Evolutionary conservation across 2,113 vertebrate genomes (phyloP).

Genomic region (Hippocampus comes): DNA sequence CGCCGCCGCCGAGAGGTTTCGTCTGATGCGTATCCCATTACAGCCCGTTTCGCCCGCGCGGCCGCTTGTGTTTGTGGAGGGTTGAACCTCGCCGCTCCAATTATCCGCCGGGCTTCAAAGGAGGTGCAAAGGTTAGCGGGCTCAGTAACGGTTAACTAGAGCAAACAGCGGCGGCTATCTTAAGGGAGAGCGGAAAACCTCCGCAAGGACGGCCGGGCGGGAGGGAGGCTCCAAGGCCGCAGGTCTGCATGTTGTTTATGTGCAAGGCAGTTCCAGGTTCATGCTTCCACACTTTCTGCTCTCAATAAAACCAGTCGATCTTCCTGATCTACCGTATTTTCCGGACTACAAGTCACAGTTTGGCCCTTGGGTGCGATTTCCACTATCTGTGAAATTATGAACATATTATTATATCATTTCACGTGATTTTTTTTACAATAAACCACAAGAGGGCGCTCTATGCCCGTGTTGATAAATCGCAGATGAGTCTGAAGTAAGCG

Average conservation of each 20-base stretch:
- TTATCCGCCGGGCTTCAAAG: constrained; percentile 37
- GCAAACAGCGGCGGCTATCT: constrained; percentile 42
- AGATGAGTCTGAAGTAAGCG: too few species aligned
- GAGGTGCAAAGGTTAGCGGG: constrained; percentile 36
- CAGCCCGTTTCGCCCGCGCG: neutral
- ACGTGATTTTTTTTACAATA: too few species aligned
- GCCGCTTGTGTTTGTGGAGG: constrained; percentile 20
- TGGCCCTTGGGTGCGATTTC: too few species aligned
- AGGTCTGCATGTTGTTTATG: neutral
- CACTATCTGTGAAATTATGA: too few species aligned
- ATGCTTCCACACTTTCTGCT: too few species aligned
- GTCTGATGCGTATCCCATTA: constrained; percentile 8
- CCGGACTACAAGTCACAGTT: too few species aligned
- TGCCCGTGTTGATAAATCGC: too few species aligned
- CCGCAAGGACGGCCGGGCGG: constrained; percentile 9
- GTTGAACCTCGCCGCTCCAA: constrained; percentile 26
- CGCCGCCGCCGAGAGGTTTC: neutral
- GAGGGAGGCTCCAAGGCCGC: neutral
- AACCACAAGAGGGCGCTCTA: too few species aligned
- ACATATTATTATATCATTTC: too few species aligned
- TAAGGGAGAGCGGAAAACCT: constrained; percentile 43
- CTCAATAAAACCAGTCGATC: too few species aligned
- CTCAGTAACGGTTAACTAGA: constrained; percentile 42
- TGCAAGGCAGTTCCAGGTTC: neutral
- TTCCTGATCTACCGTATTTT: too few species aligned